Percentiles rank a stretch among this genome's conserved stretches.
These are phyloP conservation scores for Portunus trituberculatus DNA, from an alignment of 1,140 invertebrate genomes.

Conservation along the genomic window DNA sequence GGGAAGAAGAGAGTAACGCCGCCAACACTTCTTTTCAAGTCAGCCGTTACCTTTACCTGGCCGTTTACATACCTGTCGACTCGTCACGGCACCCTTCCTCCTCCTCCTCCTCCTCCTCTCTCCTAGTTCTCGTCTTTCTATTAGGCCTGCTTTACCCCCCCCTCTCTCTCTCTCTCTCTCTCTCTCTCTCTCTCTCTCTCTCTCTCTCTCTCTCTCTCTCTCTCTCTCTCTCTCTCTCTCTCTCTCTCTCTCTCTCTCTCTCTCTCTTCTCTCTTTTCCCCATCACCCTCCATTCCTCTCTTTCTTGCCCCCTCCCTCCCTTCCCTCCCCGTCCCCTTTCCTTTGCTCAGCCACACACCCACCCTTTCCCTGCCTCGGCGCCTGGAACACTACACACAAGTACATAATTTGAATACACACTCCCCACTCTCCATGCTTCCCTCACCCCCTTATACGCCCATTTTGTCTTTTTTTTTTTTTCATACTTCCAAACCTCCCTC, in stretches of 20 bases:
- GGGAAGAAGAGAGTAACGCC: background rate
- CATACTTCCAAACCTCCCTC: no score
- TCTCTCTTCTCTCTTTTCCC: background rate
- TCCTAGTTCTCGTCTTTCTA: no score
- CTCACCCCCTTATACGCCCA: background rate
- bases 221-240: background rate
- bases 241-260: background rate
- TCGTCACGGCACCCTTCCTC: background rate
- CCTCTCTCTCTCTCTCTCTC: background rate
- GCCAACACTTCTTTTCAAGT: background rate
- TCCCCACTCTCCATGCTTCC: background rate
- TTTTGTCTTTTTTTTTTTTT: background rate
- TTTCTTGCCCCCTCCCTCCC: background rate
- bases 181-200: background rate
- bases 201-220: background rate
- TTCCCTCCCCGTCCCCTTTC: background rate
- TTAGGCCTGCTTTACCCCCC: background rate
- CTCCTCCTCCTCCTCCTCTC: background rate
- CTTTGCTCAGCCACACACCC: background rate
- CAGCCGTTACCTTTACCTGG: constrained; percentile 14
- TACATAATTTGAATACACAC: constrained; percentile 2
- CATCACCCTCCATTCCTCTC: background rate
- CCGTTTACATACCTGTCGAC: background rate
- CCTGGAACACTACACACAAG: background rate
- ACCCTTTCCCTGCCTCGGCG: background rate